Conservation (phyloP, 2,797 vertebrate species). For the Babyrousa celebensis region DNA sequence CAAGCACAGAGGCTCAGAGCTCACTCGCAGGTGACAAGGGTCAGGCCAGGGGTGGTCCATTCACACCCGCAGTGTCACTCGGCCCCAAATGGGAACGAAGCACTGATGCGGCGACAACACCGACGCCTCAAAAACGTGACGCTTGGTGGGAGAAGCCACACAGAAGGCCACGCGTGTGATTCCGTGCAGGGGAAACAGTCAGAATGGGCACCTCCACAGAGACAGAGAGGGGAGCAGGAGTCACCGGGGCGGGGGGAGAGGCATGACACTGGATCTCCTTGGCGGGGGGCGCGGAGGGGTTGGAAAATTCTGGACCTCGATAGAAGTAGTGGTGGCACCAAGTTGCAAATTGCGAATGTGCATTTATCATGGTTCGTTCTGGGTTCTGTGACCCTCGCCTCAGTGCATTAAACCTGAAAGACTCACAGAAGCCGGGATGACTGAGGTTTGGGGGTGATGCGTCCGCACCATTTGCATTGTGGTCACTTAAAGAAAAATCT, state of each 20-base stretch:
- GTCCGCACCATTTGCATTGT: not conserved
- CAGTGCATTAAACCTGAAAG: not conserved
- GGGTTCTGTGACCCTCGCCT: not conserved
- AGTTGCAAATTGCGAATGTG: not conserved
- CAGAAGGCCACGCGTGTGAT: not conserved
- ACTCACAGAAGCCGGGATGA: not conserved
- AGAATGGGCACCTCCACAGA: not conserved
- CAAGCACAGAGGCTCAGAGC: rapidly evolving
- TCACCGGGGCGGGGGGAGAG: too few species aligned
- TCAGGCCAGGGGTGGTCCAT: not conserved
- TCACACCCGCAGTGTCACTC: not conserved
- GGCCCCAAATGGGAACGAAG: not conserved
- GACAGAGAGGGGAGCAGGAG: not conserved
- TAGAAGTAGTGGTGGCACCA: not conserved
- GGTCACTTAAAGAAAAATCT: not conserved
- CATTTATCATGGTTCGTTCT: not conserved
- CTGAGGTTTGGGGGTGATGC: not conserved
- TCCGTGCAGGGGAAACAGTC: rapidly evolving
- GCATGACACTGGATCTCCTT: too few species aligned
- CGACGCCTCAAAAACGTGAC: too few species aligned
- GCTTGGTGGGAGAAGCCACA: not conserved
- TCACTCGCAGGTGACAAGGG: too few species aligned
- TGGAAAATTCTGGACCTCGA: not conserved
- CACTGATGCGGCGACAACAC: rapidly evolving
- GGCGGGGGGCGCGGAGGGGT: too few species aligned